These are phyloP conservation scores for Serranus cabrilla DNA, from an alignment of 2,797 vertebrate genomes.

Conservation along the genomic window DNA sequence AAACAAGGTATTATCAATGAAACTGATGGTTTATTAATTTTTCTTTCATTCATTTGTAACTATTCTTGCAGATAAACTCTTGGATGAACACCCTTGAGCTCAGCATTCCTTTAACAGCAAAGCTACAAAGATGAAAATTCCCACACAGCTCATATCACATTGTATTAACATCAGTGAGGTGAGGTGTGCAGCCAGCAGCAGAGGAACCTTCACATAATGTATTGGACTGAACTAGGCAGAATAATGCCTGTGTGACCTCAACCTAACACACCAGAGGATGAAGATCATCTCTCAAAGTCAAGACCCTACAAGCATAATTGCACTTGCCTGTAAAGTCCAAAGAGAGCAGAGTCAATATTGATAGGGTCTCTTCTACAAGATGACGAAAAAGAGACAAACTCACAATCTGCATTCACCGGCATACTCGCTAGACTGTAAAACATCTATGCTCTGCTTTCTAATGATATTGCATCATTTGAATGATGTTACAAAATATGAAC, in stretches of 20 bases:
- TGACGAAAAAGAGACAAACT: conserved; percentile 36
- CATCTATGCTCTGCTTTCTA: too few relatives aligned
- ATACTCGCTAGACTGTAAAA: too few relatives aligned
- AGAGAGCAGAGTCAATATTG: conserved; percentile 97
- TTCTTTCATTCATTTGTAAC: neutral
- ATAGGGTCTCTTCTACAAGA: conserved; percentile 94
- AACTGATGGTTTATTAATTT: neutral
- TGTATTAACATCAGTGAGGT: neutral
- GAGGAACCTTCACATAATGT: neutral
- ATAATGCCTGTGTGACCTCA: conserved; percentile 8
- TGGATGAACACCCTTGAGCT: neutral
- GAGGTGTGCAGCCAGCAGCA: conserved; percentile 4
- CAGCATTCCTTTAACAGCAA: neutral
- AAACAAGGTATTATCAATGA: neutral
- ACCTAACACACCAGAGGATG: conserved; percentile 41
- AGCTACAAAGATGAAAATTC: neutral
- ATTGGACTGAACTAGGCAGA: neutral
- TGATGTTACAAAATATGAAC: too few relatives aligned
- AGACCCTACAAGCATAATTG: conserved; percentile 99
- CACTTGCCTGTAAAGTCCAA: conserved; percentile 91
- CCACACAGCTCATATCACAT: neutral
- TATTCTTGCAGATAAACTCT: neutral
- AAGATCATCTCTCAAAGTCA: conserved; percentile 86
- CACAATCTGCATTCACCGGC: too few relatives aligned
- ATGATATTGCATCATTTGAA: too few relatives aligned